Base-by-base conservation (phyloP, 1,140 invertebrate species). In the Cyphomyrmex costatus region DNA sequence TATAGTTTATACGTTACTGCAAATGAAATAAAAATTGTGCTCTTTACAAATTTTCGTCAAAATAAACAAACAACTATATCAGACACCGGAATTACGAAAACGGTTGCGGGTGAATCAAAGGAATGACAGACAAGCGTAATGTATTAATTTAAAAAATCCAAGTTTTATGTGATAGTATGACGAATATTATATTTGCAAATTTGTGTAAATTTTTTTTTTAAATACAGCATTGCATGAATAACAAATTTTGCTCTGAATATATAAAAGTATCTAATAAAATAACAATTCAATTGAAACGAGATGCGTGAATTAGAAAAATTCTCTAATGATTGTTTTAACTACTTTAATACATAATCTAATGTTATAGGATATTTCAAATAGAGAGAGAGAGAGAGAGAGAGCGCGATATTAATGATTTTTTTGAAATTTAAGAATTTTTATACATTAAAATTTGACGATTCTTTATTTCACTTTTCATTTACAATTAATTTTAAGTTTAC, bases 121-220 rank as follows among this genome's bases (percentile, higher is more conserved):
- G 27, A 58, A 51, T 66, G 14, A 8, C 7, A 49, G 60, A 73
- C 66, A 82, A 82, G 36, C 12, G 1, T 24, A 36, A 27, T 27
- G 7, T 73, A 60, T 33, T 82, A 71, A 70, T 80, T 82, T 46
- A 33, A 82, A 70, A 42, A 19, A 7, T 19, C 16, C 49, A 16
- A 42, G 3, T 70, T 80, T 80, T 16, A 8, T 42, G 42, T 30
- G 60, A 42, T 21, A 73, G 24, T 21, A 33, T 49, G 4, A 49
- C 27, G 2, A 61, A 74, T 5, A 33, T 46, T 46, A 74, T 49
- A 71, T 46, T 83, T 33, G 3, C 30, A 60, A 83, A 83, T 73
- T 42, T 33, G 12, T 30, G 16, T 71, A 27, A 24, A 73, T n/a
- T 58, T 49, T 58, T 73, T n/a, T n/a, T 68, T 58, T 73, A n/a